phyloP scores from a whole-genome alignment of 92 coral and sea anemone genomes.

The Zoanthus solanderi region DNA sequence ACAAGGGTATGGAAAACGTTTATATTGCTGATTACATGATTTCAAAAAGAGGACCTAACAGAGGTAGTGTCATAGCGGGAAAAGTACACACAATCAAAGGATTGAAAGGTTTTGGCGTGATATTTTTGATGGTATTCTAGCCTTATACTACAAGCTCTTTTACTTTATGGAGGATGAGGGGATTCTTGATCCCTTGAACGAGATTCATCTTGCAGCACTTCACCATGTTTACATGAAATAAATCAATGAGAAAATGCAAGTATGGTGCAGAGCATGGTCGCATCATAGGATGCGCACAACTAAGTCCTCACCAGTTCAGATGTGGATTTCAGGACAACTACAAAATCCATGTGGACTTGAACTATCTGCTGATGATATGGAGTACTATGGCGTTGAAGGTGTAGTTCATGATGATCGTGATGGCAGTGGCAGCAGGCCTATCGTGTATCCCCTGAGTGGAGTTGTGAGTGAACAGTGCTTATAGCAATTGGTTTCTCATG shows the following conservation, averaged over 20 bases:
- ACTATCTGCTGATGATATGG: slow-evolving; percentile 47
- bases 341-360: slow-evolving; percentile 74
- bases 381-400: slow-evolving; percentile 66
- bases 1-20: slow-evolving; percentile 83
- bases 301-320: slow-evolving; percentile 67
- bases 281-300: slow-evolving; percentile 81
- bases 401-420: slow-evolving; percentile 51
- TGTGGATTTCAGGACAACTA: slow-evolving; percentile 78
- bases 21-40: slow-evolving; percentile 81
- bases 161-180: slow-evolving; percentile 83
- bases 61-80: slow-evolving; percentile 83
- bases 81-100: slow-evolving; percentile 66
- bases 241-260: slow-evolving; percentile 58
- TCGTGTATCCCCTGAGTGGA: slow-evolving; percentile 41
- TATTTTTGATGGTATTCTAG: slow-evolving; percentile 76
- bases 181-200: slow-evolving; percentile 72
- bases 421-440: slow-evolving; percentile 64
- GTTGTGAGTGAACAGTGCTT: slow-evolving; percentile 50
- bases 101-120: slow-evolving; percentile 79
- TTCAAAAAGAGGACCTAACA: slow-evolving; percentile 68
- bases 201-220: slow-evolving; percentile 71
- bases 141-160: slow-evolving; percentile 71
- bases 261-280: slow-evolving; percentile 69
- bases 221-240: slow-evolving; percentile 69
- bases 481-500: slow-evolving; percentile 42